Conservation (phyloP, 2,888 invertebrate species). For the Tromatobia lineatoria region DNA sequence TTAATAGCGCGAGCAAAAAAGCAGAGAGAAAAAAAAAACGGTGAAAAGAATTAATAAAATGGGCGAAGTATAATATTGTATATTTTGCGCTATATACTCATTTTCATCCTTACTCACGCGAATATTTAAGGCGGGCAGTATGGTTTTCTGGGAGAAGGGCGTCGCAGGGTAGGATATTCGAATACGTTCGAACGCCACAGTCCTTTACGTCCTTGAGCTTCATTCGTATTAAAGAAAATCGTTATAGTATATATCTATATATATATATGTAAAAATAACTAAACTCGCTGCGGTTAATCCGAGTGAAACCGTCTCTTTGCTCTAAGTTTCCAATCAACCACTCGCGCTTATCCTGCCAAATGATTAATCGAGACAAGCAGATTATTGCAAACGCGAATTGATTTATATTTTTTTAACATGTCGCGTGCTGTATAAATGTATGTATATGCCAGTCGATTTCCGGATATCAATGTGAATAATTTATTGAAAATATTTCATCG, state of each 20-base stretch:
- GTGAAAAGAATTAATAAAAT: constrained; percentile 40
- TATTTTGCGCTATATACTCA: constrained; percentile 69
- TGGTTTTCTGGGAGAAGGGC: constrained; percentile 58
- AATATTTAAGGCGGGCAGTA: constrained; percentile 59
- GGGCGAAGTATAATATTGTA: constrained; percentile 65
- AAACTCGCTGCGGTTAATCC: constrained; percentile 1
- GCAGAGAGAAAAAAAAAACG: neutral
- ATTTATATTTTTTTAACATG: constrained; percentile 14
- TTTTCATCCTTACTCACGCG: constrained; percentile 62
- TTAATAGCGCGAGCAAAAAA: constrained; percentile 29
- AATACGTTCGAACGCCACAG: constrained; percentile 41
- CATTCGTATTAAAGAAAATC: constrained; percentile 23
- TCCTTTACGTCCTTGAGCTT: constrained; percentile 55
- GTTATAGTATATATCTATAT: neutral
- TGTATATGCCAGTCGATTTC: constrained; percentile 9
- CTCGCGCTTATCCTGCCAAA: constrained; percentile 53
- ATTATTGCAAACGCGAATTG: constrained; percentile 21
- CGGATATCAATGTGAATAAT: neutral
- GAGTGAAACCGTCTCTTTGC: neutral
- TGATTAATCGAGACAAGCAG: constrained; percentile 10
- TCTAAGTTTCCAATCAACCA: constrained; percentile 28
- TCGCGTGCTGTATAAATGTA: constrained; percentile 27
- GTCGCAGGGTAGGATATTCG: constrained; percentile 32
- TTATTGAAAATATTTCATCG: constrained; percentile 4
- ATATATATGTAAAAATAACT: constrained; percentile 16